Evolutionary conservation across 2,113 vertebrate species (phyloP).

Genomic region (Stercorarius parasiticus): DNA sequence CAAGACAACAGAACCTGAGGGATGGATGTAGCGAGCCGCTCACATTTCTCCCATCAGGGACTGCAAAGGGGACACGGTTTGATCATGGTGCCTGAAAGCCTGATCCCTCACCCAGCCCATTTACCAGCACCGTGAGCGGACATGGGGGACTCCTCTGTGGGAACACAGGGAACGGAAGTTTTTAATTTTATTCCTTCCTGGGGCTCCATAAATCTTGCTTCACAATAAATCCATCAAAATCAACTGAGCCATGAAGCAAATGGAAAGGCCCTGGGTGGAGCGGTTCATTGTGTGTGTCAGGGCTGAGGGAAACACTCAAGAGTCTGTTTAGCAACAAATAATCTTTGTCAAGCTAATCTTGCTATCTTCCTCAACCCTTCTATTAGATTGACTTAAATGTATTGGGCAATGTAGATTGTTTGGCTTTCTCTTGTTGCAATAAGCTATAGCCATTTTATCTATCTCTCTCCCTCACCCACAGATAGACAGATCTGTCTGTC

Average conservation of each 20-base stretch:
- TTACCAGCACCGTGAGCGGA: background rate
- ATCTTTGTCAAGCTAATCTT: slow-evolving; percentile 39
- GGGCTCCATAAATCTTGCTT: slow-evolving; percentile 36
- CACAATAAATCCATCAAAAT: slow-evolving; percentile 55
- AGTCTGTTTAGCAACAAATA: slow-evolving; percentile 46
- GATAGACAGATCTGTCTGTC: background rate
- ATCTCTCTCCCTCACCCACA: background rate
- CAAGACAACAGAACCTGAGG: background rate
- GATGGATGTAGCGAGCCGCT: background rate
- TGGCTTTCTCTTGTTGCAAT: slow-evolving; percentile 42
- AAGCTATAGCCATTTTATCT: background rate
- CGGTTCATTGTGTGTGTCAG: background rate
- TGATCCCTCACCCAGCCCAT: background rate
- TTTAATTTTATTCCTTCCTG: slow-evolving; percentile 44
- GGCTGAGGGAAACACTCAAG: background rate
- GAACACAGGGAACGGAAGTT: slow-evolving; percentile 26
- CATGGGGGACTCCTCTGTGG: background rate
- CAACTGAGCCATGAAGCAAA: slow-evolving; percentile 52
- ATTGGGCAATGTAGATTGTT: slow-evolving; percentile 42
- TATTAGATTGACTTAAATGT: slow-evolving; percentile 3
- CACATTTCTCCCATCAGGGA: accelerated
- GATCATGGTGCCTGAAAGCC: background rate
- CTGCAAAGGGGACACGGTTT: background rate
- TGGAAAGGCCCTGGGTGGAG: slow-evolving; percentile 34
- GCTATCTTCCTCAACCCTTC: slow-evolving; percentile 33